Percentiles rank a stretch among this genome's conserved stretches.
These are phyloP conservation scores for Synergus umbraculus DNA, from an alignment of 2,888 invertebrate species.

Conservation along the genomic window DNA sequence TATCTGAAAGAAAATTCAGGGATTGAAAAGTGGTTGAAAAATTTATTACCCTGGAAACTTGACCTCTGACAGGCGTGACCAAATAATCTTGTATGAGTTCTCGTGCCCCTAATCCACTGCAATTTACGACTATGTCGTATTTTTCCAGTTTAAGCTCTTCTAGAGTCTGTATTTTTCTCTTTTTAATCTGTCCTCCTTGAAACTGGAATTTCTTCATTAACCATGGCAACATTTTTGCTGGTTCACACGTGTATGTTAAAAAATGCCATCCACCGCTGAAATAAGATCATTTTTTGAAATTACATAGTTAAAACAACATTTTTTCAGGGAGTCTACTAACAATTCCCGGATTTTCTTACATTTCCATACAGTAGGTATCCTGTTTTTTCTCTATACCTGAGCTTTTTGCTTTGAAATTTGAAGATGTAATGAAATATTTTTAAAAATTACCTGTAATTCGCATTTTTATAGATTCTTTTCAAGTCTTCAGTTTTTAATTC, in stretches of 20 bases:
- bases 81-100: slow-evolving; percentile 81
- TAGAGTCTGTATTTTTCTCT: slow-evolving; percentile 79
- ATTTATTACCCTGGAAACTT: slow-evolving; percentile 81
- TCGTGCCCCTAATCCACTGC: slow-evolving; percentile 85
- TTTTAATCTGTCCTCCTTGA: slow-evolving; percentile 80
- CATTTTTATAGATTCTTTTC: slow-evolving; percentile 60
- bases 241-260: slow-evolving; percentile 84
- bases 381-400: no score
- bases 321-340: no score
- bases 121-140: slow-evolving; percentile 88
- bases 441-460: slow-evolving; percentile 74
- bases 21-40: slow-evolving; percentile 12
- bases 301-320: neutral
- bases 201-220: slow-evolving; percentile 81
- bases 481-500: slow-evolving; percentile 75
- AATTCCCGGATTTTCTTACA: neutral
- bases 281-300: slow-evolving; percentile 6
- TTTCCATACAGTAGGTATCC: neutral
- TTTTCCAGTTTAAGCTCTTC: slow-evolving; percentile 77
- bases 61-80: slow-evolving; percentile 86
- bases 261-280: slow-evolving; percentile 82
- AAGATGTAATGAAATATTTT: neutral
- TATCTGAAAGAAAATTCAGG: neutral
- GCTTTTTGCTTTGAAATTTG: no score
- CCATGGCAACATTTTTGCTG: slow-evolving; percentile 83